phyloP scores from a whole-genome alignment of 2,113 vertebrate species.

The Xiphophorus couchianus region DNA sequence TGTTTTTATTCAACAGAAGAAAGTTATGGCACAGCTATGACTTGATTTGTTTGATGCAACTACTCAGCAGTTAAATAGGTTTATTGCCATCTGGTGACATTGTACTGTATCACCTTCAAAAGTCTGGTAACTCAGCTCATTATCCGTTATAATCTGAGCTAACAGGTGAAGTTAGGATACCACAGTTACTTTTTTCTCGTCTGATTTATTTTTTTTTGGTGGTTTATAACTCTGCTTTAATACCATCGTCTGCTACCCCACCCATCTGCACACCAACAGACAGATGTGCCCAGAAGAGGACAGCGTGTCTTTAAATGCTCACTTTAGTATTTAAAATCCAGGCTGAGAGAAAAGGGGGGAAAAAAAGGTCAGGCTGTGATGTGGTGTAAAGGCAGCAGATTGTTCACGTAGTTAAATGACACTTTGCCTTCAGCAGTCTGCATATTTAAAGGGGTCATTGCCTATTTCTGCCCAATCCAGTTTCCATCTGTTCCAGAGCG shows the following conservation, averaged over 20 bases:
- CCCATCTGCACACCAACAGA: background rate
- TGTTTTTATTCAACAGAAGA: too few relatives aligned
- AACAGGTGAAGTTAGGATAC: background rate
- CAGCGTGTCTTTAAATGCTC: conserved; percentile 26
- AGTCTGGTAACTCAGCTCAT: too few relatives aligned
- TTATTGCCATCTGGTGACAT: too few relatives aligned
- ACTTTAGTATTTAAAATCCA: conserved; percentile 13
- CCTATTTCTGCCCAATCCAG: conserved; percentile 53
- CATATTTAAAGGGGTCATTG: conserved; percentile 51
- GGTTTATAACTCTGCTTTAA: background rate
- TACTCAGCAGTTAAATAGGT: too few relatives aligned
- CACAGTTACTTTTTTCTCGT: too few relatives aligned
- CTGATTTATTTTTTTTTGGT: background rate
- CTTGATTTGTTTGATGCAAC: too few relatives aligned
- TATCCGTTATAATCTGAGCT: background rate
- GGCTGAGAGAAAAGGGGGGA: background rate
- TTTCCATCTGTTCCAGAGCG: conserved; percentile 51
- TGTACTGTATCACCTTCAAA: too few relatives aligned
- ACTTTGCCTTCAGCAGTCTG: conserved; percentile 40
- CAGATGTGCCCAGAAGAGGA: conserved; percentile 30
- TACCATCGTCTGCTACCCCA: background rate
- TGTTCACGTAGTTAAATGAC: conserved; percentile 40
- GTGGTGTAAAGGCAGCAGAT: background rate
- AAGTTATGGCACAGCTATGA: too few relatives aligned
- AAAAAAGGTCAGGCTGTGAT: background rate